A percentile compares a stretch with the other conserved stretches of the same genome.
phyloP scores from a whole-genome alignment of 2,797 vertebrate genomes.

The Choloepus didactylus region DNA sequence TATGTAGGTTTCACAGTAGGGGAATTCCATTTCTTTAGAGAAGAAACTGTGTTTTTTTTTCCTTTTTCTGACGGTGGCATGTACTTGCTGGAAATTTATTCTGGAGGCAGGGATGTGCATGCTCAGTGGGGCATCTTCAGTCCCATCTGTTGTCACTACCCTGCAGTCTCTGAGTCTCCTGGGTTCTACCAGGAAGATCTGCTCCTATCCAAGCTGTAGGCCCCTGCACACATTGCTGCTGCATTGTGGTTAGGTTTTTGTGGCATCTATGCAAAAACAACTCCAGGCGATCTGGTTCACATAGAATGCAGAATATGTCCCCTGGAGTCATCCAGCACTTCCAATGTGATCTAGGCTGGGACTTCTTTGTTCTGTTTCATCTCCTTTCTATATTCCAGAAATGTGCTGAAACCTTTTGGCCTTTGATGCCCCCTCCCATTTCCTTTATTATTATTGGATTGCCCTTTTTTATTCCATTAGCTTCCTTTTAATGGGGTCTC shows the following conservation, averaged over 20 bases:
- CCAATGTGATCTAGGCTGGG: background rate
- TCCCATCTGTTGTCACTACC: background rate
- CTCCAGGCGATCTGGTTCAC: background rate
- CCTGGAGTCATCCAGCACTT: background rate
- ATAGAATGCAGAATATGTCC: background rate
- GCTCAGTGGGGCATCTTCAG: background rate
- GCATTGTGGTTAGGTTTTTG: background rate
- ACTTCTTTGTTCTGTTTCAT: background rate
- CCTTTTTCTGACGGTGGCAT: background rate
- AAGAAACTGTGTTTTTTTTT: background rate
- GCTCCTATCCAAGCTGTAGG: background rate
- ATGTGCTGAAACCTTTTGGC: background rate
- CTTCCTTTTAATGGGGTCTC: conserved; percentile 51
- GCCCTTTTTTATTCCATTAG: background rate
- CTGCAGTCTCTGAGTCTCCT: background rate
- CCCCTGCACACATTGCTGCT: background rate
- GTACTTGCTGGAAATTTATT: background rate
- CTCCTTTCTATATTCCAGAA: background rate
- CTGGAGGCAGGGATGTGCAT: background rate
- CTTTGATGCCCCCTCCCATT: background rate
- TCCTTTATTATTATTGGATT: background rate
- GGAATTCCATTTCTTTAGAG: background rate
- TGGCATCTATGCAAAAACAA: background rate
- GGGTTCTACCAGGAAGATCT: background rate
- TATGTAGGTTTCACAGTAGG: background rate